These are phyloP conservation scores for Atta colombica DNA, from an alignment of 1,140 invertebrate species.

Conservation along the genomic window DNA sequence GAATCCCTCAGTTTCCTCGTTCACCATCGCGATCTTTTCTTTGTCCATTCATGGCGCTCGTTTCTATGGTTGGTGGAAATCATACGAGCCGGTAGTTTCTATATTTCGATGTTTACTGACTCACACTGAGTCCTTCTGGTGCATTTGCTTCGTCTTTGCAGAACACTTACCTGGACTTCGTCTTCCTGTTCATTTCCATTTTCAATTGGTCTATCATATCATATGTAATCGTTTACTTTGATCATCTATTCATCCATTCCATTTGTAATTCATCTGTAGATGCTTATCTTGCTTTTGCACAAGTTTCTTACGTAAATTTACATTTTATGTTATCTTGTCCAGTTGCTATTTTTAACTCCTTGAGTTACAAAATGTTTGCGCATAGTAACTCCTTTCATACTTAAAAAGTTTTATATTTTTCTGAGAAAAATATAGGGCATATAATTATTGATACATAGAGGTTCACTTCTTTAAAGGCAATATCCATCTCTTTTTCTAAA, in stretches of 20 bases:
- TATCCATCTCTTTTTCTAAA: not conserved
- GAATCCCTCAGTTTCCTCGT: constrained; percentile 36
- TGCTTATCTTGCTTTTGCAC: not conserved
- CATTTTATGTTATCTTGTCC: not conserved
- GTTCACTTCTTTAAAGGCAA: not conserved
- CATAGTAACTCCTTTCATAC: too few relatives aligned
- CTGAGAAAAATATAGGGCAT: not conserved
- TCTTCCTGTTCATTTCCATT: not conserved
- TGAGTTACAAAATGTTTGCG: not conserved
- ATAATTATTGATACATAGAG: constrained; percentile 27
- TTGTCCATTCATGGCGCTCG: constrained; percentile 44
- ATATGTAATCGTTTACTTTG: constrained; percentile 5
- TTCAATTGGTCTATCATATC: not conserved
- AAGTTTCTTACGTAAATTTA: not conserved
- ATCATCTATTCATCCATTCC: constrained; percentile 8
- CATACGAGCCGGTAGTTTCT: constrained; percentile 29
- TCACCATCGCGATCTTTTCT: constrained; percentile 34
- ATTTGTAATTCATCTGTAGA: not conserved
- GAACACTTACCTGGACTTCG: constrained; percentile 10
- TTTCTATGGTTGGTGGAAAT: constrained; percentile 25
- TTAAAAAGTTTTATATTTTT: not conserved
- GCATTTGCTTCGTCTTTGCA: constrained; percentile 15
- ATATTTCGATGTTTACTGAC: constrained; percentile 40
- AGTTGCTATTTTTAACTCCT: not conserved
- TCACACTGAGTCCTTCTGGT: not conserved